Base-by-base conservation (phyloP, 2,113 vertebrate species). In the Hymenochirus boettgeri region DNA sequence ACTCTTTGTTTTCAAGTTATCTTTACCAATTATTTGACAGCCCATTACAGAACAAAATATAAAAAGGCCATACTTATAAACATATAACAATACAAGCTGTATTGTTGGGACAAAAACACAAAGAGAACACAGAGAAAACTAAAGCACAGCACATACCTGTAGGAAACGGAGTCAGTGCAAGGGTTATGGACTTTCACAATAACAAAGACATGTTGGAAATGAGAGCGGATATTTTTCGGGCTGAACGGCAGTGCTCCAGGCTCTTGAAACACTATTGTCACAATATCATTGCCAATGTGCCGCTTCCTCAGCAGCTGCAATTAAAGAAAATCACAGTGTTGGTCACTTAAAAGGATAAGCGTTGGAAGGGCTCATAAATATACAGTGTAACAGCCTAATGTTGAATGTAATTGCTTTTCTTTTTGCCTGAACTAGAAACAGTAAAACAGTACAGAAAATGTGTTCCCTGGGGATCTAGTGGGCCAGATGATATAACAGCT, bases 261-360 rank as follows among this genome's bases (percentile, higher is more conserved):
- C 78, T 98, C 95, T 82, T 98, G 95, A 84, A 98, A 95, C 84
- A 98, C 95, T 71, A 98, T 93, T 37, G 95, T 98, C 75, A 98
- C 94, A 3, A 98, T 98, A 81, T 98, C 95, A 65, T 98, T 98
- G 39, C 95, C 94, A 71, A 98, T 96, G 75, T 98, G 95, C 13
- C 95, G 85, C 76, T 98, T 98, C 76, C 95, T 88, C 59, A 98
- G 83, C 76, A 98, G 80, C 93, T 96, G 61, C 37, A 72, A 62
- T 17, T 57, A 42, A 67, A 63, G 9, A 45, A 70, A 42, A 10
- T 27, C 56, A 72, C 24, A 60, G 26, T 39, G 25, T 0, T 57
- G 1, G 6, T 72, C 46, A 66, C 51, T 51, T 39, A 18, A 4
- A 42, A 17, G 39, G 39, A 15, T 42, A 42, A n/a, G n/a, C n/a